Evolutionary conservation across 2,797 vertebrate genomes (phyloP).

Genomic region (Rhabdomys pumilio): DNA sequence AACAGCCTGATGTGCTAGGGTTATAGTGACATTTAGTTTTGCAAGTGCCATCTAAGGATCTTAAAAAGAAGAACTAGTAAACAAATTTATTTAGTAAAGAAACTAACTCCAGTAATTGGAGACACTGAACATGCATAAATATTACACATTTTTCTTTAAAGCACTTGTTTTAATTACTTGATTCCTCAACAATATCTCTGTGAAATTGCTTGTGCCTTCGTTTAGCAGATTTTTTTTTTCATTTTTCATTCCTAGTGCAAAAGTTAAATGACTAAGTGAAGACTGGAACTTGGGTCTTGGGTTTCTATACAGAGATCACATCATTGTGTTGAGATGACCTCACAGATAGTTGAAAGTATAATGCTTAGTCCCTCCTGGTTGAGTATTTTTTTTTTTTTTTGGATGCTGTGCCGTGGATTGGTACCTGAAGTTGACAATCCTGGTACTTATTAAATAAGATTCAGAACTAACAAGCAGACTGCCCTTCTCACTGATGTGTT

Average conservation of each 20-base stretch:
- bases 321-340: not conserved
- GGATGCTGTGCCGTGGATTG: slow-evolving; percentile 24
- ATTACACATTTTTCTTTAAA: slow-evolving; percentile 57
- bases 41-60: slow-evolving; percentile 28
- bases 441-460: slow-evolving; percentile 78
- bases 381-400: slow-evolving; percentile 13
- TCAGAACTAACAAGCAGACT: slow-evolving; percentile 83
- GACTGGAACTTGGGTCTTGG: slow-evolving; percentile 12
- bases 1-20: not conserved
- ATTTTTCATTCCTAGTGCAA: not conserved
- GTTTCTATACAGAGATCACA: not conserved
- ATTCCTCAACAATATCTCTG: not conserved
- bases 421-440: slow-evolving; percentile 62
- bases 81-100: slow-evolving; percentile 4
- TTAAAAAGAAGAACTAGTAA: not conserved
- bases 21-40: slow-evolving; percentile 30
- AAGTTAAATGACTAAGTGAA: slow-evolving; percentile 44
- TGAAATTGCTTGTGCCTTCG: not conserved
- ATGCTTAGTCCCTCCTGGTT: not conserved
- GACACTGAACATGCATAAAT: not conserved
- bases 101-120: not conserved
- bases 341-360: slow-evolving; percentile 40
- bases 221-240: slow-evolving; percentile 26
- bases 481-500: slow-evolving; percentile 61
- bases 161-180: slow-evolving; percentile 36